Evolutionary conservation across 2,113 vertebrate genomes (phyloP).

Genomic region (Forbesichthys agassizii): DNA sequence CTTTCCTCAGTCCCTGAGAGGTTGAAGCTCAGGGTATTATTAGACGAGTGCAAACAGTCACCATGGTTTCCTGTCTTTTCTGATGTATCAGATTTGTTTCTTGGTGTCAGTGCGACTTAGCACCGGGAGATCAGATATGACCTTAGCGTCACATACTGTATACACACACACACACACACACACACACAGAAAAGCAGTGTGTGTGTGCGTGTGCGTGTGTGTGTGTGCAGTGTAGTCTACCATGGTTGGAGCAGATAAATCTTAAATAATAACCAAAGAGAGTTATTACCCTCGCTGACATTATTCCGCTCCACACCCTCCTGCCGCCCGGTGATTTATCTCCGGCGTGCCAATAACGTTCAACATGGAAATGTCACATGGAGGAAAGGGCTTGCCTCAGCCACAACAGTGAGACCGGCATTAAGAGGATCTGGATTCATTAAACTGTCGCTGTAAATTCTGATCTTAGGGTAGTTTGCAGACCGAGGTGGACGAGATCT

Average conservation of each 20-base stretch:
- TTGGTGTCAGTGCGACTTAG: constrained; percentile 41
- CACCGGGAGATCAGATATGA: constrained; percentile 50
- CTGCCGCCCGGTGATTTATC: constrained; percentile 65
- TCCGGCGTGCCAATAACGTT: constrained; percentile 68
- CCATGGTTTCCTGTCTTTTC: constrained; percentile 27
- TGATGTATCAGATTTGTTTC: constrained; percentile 45
- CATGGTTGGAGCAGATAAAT: constrained; percentile 52
- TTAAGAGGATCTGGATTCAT: constrained; percentile 71
- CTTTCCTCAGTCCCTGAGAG: constrained; percentile 43
- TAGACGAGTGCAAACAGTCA: constrained; percentile 25
- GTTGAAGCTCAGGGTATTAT: constrained; percentile 35
- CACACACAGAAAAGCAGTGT: neutral
- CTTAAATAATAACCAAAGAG: constrained; percentile 71
- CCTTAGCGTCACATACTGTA: constrained; percentile 40
- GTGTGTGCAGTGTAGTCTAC: constrained; percentile 14
- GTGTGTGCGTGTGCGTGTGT: neutral
- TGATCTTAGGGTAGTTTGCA: constrained; percentile 58
- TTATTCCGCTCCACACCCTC: constrained; percentile 67
- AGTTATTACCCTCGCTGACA: constrained; percentile 69
- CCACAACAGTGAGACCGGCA: constrained; percentile 53
- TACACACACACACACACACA: neutral
- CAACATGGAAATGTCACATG: constrained; percentile 71
- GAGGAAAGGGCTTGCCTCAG: constrained; percentile 54
- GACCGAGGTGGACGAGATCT: constrained; percentile 7
- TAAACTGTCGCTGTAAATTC: constrained; percentile 75